Evolutionary conservation across 2,797 vertebrate species (phyloP).

Genomic region (Microctenopoma steveboyesi): DNA sequence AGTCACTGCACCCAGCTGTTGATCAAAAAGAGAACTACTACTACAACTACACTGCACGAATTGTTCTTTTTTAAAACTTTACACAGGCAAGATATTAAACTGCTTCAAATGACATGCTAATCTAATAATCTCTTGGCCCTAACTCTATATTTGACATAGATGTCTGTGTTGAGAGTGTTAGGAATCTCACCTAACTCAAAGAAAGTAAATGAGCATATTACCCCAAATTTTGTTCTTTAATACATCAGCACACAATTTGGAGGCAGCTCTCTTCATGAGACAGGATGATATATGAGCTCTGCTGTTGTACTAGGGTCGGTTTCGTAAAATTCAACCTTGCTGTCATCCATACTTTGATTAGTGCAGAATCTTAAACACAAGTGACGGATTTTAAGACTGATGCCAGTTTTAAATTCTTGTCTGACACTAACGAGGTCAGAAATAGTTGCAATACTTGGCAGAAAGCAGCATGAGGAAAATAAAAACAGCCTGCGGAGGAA

Average conservation of each 20-base stretch:
- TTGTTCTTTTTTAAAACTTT: background rate
- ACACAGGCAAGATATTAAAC: background rate
- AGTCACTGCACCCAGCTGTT: no score
- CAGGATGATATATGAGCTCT: background rate
- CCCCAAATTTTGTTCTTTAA: background rate
- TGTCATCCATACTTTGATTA: conserved; percentile 19
- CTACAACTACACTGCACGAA: no score
- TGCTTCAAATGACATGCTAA: background rate
- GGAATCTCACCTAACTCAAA: background rate
- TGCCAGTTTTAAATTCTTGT: conserved; percentile 35
- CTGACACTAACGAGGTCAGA: conserved; percentile 46
- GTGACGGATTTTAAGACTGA: conserved; percentile 12
- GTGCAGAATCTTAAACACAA: conserved; percentile 24
- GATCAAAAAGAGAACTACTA: no score
- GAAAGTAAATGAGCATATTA: background rate
- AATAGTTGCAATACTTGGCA: conserved; percentile 41
- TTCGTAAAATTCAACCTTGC: conserved; percentile 2
- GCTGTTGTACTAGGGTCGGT: conserved; percentile 1
- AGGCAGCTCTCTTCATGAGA: background rate
- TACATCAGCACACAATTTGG: no score
- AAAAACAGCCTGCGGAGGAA: conserved; percentile 42
- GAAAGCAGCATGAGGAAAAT: conserved; percentile 31
- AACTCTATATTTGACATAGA: background rate
- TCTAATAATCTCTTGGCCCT: background rate
- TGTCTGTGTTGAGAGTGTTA: no score